Conservation (phyloP, 1,140 invertebrate species). For the Drosophila tropicalis region DNA sequence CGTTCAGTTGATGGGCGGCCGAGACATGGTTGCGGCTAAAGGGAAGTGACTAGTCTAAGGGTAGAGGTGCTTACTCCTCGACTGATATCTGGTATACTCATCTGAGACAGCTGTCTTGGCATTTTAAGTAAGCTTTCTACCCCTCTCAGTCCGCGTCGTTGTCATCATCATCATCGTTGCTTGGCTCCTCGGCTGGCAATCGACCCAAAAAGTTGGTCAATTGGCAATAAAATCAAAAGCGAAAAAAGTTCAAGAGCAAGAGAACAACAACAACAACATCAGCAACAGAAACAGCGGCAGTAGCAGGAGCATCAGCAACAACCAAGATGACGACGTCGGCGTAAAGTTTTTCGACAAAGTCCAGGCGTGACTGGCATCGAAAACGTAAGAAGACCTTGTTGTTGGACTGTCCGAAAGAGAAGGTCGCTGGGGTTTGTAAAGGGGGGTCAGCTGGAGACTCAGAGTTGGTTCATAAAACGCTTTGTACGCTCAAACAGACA, state of each 20-base stretch:
- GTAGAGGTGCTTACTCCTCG: background rate
- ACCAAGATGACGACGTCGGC: constrained; percentile 27
- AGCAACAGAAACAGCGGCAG: constrained; percentile 10
- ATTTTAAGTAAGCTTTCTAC: constrained; percentile 49
- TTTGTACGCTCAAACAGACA: constrained; percentile 81
- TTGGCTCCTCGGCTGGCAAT: constrained; percentile 52
- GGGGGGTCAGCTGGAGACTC: background rate
- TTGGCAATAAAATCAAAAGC: constrained; percentile 81
- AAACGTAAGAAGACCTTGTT: constrained; percentile 45
- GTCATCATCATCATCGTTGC: background rate
- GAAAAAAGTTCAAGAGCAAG: constrained; percentile 70
- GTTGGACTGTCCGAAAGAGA: constrained; percentile 3
- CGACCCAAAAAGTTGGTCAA: constrained; percentile 78
- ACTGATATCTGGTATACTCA: constrained; percentile 49
- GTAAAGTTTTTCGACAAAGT: constrained; percentile 73
- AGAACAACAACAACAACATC: constrained; percentile 31
- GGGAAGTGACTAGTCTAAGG: constrained; percentile 3
- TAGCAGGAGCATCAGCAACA: background rate
- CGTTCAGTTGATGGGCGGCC: background rate
- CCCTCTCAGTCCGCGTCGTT: background rate
- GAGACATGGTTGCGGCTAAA: constrained; percentile 3
- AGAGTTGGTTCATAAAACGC: constrained; percentile 78
- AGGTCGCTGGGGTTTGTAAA: background rate
- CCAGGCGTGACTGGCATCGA: constrained; percentile 72
- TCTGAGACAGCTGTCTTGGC: constrained; percentile 61